phyloP scores from a whole-genome alignment of 2,113 vertebrate species.

The Engystomops pustulosus region DNA sequence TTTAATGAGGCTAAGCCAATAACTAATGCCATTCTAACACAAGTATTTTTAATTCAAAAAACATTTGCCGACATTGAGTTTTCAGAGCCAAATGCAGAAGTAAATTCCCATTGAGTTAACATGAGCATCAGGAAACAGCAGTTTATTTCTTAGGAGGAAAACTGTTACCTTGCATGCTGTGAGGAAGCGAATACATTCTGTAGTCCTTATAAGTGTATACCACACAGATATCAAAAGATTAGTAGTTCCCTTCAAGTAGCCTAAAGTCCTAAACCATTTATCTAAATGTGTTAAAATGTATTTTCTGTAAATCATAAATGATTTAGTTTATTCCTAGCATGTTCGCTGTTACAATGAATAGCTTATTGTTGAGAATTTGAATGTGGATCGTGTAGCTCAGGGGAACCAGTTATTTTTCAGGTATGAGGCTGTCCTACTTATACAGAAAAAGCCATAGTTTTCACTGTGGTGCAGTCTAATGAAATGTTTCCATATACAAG shows the following conservation, averaged over 20 bases:
- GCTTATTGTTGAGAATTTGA: constrained; percentile 53
- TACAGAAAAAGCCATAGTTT: constrained; percentile 38
- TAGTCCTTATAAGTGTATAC: constrained; percentile 50
- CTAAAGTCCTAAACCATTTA: constrained; percentile 60
- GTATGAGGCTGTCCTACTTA: constrained; percentile 30
- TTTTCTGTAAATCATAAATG: constrained; percentile 57
- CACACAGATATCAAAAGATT: constrained; percentile 58
- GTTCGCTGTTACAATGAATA: constrained; percentile 48
- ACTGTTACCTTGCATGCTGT: constrained; percentile 44
- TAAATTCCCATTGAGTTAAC: constrained; percentile 9
- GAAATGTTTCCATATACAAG: constrained; percentile 1
- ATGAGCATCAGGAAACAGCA: constrained; percentile 27
- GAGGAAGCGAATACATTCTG: constrained; percentile 54
- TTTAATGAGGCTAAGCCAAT: background rate
- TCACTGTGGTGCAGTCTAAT: constrained; percentile 18
- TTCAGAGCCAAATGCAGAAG: constrained; percentile 7
- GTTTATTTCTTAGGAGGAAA: constrained; percentile 49
- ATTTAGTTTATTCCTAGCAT: constrained; percentile 56
- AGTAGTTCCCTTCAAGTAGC: constrained; percentile 56
- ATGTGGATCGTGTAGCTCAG: constrained; percentile 47
- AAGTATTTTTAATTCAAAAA: background rate
- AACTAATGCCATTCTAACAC: background rate
- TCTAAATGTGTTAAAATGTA: constrained; percentile 58
- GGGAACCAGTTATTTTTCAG: constrained; percentile 52
- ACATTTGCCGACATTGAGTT: background rate